Percentiles rank a stretch among this genome's conserved stretches.
phyloP scores from a whole-genome alignment of 1,140 invertebrate genomes.

The Thaumetopoea pityocampa region DNA sequence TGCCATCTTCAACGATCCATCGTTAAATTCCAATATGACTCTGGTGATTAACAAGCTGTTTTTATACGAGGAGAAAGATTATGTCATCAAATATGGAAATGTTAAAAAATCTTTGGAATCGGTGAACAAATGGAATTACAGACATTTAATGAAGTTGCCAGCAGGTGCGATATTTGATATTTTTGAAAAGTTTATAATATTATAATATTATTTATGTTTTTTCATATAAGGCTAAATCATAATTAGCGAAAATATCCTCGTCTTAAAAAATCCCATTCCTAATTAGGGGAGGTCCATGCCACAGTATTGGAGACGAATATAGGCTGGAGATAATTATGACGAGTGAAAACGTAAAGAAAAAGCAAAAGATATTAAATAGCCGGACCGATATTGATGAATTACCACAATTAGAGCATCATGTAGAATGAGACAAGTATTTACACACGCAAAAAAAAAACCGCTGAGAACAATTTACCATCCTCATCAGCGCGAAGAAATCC shows the following conservation, averaged over 20 bases:
- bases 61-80: conserved; percentile 79
- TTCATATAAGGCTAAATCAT: too few species aligned
- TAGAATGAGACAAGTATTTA: too few species aligned
- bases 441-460: too few species aligned
- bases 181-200: neutral
- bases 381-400: too few species aligned
- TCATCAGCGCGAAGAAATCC: too few species aligned
- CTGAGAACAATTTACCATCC: too few species aligned
- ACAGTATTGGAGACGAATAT: neutral
- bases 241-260: too few species aligned
- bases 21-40: conserved; percentile 80
- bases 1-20: conserved; percentile 83
- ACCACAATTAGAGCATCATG: too few species aligned
- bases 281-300: too few species aligned
- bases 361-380: too few species aligned
- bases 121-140: conserved; percentile 86
- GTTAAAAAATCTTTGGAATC: conserved; percentile 83
- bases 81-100: conserved; percentile 79
- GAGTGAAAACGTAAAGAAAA: too few species aligned
- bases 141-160: conserved; percentile 73
- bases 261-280: too few species aligned
- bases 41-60: conserved; percentile 81
- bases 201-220: neutral
- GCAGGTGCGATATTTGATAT: conserved; percentile 34
- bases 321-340: neutral